Evolutionary conservation across 2,113 vertebrate genomes (phyloP).

Genomic region (Nothobranchius kuhntae): DNA sequence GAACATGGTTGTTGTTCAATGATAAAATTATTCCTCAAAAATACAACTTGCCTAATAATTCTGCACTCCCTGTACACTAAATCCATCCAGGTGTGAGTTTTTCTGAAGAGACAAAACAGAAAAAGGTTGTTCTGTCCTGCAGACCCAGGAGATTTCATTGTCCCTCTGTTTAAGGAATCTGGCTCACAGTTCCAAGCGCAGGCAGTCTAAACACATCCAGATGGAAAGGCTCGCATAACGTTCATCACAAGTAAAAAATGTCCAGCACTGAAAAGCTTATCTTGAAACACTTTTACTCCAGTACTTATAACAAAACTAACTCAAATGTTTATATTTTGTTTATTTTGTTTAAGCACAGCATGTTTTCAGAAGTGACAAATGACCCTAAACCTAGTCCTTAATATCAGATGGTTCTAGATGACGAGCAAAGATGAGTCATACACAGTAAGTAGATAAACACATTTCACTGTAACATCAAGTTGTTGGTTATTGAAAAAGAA

Average conservation of each 20-base stretch:
- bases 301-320: neutral
- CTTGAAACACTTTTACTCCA: conserved; percentile 12
- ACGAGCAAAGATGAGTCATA: no score
- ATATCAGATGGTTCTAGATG: no score
- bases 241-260: conserved; percentile 33
- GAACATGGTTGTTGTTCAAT: no score
- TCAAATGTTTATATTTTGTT: no score
- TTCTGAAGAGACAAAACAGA: conserved; percentile 47
- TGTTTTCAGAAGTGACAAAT: no score
- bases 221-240: conserved; percentile 46
- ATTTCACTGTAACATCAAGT: no score
- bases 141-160: conserved; percentile 62
- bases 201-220: conserved; percentile 64
- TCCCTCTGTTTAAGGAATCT: conserved; percentile 64
- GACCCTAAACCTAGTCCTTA: no score
- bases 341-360: no score
- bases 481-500: no score
- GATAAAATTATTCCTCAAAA: no score
- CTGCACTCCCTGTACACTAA: conserved; percentile 11
- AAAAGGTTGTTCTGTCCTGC: conserved; percentile 46
- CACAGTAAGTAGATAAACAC: no score
- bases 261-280: conserved; percentile 40
- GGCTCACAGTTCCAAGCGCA: conserved; percentile 61
- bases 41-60: no score
- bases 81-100: conserved; percentile 61